Evolutionary conservation across 2,113 vertebrate genomes (phyloP).

Genomic region (Pomatorhinus ruficollis): DNA sequence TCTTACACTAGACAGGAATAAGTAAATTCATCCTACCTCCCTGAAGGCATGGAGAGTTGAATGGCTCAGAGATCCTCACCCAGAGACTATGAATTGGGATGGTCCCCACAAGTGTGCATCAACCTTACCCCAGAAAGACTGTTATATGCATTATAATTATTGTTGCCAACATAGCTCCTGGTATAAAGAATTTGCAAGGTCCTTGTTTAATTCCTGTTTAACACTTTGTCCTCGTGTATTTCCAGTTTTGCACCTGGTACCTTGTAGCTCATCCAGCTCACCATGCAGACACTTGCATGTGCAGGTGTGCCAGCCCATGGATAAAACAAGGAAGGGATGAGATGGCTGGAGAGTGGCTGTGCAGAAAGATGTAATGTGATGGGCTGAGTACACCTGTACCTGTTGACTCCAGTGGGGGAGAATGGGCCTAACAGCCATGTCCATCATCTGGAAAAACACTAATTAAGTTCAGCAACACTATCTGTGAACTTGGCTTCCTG

Average conservation of each 20-base stretch:
- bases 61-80: background rate
- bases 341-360: background rate
- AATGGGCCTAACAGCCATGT: background rate
- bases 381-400: background rate
- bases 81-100: background rate
- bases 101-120: background rate
- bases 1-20: background rate
- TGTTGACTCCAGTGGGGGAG: background rate
- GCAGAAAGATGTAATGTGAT: fast-evolving
- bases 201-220: background rate
- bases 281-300: fast-evolving
- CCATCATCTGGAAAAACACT: background rate
- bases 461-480: background rate
- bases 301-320: background rate
- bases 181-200: background rate
- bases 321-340: background rate
- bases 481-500: background rate
- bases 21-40: background rate
- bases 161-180: background rate
- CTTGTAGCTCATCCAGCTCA: background rate
- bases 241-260: background rate
- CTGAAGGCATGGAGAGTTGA: background rate
- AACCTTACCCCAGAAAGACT: background rate
- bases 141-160: background rate
- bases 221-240: background rate